A percentile compares a stretch with the other conserved stretches of the same genome.
phyloP scores from a whole-genome alignment of 1,140 invertebrate species.

The Bombyx mandarina region DNA sequence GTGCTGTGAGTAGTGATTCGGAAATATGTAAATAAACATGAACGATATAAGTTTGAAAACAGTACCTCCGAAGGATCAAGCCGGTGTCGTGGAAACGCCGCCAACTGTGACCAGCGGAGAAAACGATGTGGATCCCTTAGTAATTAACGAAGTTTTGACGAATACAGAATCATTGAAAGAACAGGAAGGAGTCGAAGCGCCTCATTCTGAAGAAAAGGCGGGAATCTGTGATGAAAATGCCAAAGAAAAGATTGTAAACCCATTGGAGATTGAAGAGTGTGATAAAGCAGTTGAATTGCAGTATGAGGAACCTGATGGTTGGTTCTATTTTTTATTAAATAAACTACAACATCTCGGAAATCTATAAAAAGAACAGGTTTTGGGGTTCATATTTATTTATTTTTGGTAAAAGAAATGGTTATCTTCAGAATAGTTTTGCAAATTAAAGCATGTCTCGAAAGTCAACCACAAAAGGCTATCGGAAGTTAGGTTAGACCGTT shows the following conservation, averaged over 20 bases:
- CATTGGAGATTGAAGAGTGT: conserved; percentile 22
- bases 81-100: conserved; percentile 30
- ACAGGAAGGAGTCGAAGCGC: conserved; percentile 17
- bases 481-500: no score
- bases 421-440: no score
- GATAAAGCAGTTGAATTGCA: conserved; percentile 20
- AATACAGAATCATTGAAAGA: conserved; percentile 28
- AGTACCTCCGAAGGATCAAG: conserved; percentile 48
- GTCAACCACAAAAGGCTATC: no score
- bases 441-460: no score
- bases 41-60: conserved; percentile 67
- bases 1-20: conserved; percentile 44
- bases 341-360: no score
- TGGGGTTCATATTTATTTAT: no score
- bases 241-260: conserved; percentile 48
- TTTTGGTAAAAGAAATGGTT: no score
- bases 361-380: no score
- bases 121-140: conserved; percentile 59
- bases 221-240: conserved; percentile 52
- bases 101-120: conserved; percentile 29
- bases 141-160: conserved; percentile 30
- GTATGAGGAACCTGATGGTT: conserved; percentile 26
- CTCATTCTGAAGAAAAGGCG: conserved; percentile 15
- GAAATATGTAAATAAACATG: conserved; percentile 71
- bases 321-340: not conserved